Percentiles rank a stretch among this genome's conserved stretches.
These are phyloP conservation scores for Theretra japonica DNA, from an alignment of 2,888 invertebrate species.

Conservation along the genomic window DNA sequence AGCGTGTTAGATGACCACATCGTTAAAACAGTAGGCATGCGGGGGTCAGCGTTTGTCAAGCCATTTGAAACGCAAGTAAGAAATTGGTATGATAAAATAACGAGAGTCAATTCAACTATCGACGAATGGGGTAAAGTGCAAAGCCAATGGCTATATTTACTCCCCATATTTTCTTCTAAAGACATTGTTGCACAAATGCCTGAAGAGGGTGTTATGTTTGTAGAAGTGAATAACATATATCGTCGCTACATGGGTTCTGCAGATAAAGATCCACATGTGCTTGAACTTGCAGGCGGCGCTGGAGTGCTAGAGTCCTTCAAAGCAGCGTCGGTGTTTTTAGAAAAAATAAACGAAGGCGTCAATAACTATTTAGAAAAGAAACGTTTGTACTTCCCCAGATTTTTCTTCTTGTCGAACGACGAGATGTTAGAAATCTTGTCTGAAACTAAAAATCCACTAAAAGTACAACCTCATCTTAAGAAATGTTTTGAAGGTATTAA, in stretches of 20 bases:
- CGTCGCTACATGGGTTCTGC: conserved; percentile 87
- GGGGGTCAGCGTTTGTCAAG: conserved; percentile 94
- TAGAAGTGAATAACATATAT: conserved; percentile 88
- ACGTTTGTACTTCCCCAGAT: conserved; percentile 92
- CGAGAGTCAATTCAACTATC: conserved; percentile 88
- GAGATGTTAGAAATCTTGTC: conserved; percentile 96
- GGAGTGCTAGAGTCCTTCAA: conserved; percentile 89
- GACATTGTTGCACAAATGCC: conserved; percentile 95
- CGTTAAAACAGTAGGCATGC: conserved; percentile 92
- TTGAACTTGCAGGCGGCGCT: conserved; percentile 86
- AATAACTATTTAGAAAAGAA: conserved; percentile 93
- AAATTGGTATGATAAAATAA: conserved; percentile 90
- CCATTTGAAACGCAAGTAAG: conserved; percentile 89
- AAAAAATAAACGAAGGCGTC: conserved; percentile 93
- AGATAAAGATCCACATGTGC: conserved; percentile 86
- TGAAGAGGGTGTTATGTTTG: conserved; percentile 91
- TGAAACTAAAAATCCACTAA: conserved; percentile 93
- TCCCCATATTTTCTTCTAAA: conserved; percentile 94
- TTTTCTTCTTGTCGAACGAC: conserved; percentile 96
- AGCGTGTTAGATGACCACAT: conserved; percentile 92
- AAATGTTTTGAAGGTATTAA: conserved; percentile 95
- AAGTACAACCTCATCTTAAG: conserved; percentile 93
- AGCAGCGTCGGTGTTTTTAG: conserved; percentile 88
- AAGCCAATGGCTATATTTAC: conserved; percentile 92
- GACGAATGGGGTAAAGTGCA: conserved; percentile 95